phyloP scores from a whole-genome alignment of 2,888 invertebrate genomes.

The Orchestes rusci region DNA sequence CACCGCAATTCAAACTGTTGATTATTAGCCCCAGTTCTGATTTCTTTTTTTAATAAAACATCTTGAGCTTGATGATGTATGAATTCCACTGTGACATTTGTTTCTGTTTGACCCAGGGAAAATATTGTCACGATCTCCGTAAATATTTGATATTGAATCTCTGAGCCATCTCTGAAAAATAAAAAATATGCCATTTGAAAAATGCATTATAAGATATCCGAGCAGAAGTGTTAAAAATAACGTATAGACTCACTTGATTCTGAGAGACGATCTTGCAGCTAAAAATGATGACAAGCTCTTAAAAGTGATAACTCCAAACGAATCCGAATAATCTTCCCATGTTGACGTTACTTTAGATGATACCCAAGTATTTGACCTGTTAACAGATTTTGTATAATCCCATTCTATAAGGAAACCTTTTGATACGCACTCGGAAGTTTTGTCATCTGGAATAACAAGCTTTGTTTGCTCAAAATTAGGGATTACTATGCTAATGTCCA shows the following conservation, averaged over 20 bases:
- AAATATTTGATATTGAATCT: constrained; percentile 58
- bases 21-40: constrained; percentile 34
- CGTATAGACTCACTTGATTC: constrained; percentile 55
- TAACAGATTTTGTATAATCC: too few relatives aligned
- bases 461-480: too few relatives aligned
- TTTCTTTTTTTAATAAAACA: too few relatives aligned
- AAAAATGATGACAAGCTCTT: constrained; percentile 56
- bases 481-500: too few relatives aligned
- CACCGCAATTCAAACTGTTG: constrained; percentile 47
- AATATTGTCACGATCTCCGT: constrained; percentile 50
- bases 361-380: constrained; percentile 13
- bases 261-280: constrained; percentile 54
- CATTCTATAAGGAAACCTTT: too few relatives aligned
- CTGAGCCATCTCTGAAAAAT: constrained; percentile 54
- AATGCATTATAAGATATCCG: too few relatives aligned
- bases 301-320: constrained; percentile 50
- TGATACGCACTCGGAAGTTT: too few relatives aligned
- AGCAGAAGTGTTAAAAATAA: too few relatives aligned
- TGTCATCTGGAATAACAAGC: too few relatives aligned
- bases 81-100: constrained; percentile 44
- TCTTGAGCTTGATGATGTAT: constrained; percentile 42
- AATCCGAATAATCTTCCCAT: constrained; percentile 5
- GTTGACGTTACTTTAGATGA: constrained; percentile 9
- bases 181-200: too few relatives aligned
- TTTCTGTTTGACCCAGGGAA: constrained; percentile 13